Evolutionary conservation across 2,113 vertebrate genomes (phyloP).

Genomic region (Vimba vimba): DNA sequence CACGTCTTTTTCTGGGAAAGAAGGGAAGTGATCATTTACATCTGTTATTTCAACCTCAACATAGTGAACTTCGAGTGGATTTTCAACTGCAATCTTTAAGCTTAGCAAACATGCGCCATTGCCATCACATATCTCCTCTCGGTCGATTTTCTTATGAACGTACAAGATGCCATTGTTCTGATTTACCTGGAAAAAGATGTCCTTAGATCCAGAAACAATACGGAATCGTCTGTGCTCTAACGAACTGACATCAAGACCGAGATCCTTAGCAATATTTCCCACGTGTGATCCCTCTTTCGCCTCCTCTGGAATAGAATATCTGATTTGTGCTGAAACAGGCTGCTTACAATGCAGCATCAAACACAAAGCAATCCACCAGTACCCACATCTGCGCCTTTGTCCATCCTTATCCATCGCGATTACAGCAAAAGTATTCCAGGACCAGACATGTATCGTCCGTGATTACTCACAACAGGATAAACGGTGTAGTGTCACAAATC

Average conservation of each 20-base stretch:
- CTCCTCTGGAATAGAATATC: slow-evolving; percentile 69
- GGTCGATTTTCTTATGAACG: slow-evolving; percentile 60
- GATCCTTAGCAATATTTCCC: slow-evolving; percentile 79
- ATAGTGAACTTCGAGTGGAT: slow-evolving; percentile 62
- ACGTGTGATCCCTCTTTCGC: slow-evolving; percentile 72
- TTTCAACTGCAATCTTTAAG: slow-evolving; percentile 58
- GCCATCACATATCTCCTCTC: slow-evolving; percentile 63
- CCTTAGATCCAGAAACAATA: slow-evolving; percentile 70
- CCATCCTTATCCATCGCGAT: slow-evolving; percentile 35
- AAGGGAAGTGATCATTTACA: slow-evolving; percentile 61
- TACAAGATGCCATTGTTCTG: slow-evolving; percentile 68
- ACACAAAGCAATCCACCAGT: slow-evolving; percentile 38
- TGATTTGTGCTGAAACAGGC: slow-evolving; percentile 61
- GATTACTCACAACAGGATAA: not conserved
- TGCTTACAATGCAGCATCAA: slow-evolving; percentile 50
- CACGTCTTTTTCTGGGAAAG: slow-evolving; percentile 49
- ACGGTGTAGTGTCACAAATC: not conserved
- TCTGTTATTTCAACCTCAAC: slow-evolving; percentile 59
- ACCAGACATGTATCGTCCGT: slow-evolving; percentile 12
- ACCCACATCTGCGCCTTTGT: slow-evolving; percentile 48
- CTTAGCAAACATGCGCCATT: slow-evolving; percentile 59
- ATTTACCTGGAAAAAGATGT: slow-evolving; percentile 67
- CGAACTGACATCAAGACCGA: slow-evolving; percentile 73
- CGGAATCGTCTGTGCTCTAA: slow-evolving; percentile 73
- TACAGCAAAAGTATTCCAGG: not conserved